Conservation (phyloP, 2,888 invertebrate genomes). For the Cartodere bifasciata region DNA sequence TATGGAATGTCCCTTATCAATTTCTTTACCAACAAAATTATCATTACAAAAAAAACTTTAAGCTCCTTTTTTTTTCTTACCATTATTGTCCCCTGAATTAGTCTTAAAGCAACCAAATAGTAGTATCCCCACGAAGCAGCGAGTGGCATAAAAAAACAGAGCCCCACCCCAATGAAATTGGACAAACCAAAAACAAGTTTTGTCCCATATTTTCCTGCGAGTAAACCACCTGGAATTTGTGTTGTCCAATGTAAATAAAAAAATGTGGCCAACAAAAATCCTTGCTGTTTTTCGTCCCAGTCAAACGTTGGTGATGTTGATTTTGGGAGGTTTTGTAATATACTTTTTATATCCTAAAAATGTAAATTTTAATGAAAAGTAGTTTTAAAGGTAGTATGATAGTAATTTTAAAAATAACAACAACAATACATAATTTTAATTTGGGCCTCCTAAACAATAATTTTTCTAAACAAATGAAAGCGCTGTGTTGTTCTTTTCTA, state of each 20-base stretch:
- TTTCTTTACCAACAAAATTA: too few species aligned
- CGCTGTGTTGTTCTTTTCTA: too few species aligned
- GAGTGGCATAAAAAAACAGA: conserved; percentile 54
- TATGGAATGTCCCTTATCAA: too few species aligned
- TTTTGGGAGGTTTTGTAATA: too few species aligned
- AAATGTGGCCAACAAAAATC: conserved; percentile 45
- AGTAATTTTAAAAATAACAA: too few species aligned
- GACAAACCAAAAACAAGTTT: conserved; percentile 57
- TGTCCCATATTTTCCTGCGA: conserved; percentile 54
- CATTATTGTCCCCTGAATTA: conserved; percentile 55
- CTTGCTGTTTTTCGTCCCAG: conserved; percentile 12
- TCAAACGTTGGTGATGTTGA: conserved; percentile 10
- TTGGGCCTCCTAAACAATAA: too few species aligned
- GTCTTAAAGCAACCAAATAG: conserved; percentile 45
- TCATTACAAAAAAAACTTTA: conserved; percentile 3
- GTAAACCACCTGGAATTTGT: conserved; percentile 55
- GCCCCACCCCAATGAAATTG: conserved; percentile 47
- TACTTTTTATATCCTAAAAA: too few species aligned
- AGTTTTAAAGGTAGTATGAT: too few species aligned
- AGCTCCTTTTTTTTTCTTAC: conserved; percentile 41
- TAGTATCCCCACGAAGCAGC: conserved; percentile 44
- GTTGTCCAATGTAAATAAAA: conserved; percentile 58
- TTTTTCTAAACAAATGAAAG: too few species aligned
- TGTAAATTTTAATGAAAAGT: too few species aligned
- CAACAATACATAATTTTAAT: too few species aligned